Conservation (phyloP, 2,888 invertebrate genomes). For the Eudemis profundana region DNA sequence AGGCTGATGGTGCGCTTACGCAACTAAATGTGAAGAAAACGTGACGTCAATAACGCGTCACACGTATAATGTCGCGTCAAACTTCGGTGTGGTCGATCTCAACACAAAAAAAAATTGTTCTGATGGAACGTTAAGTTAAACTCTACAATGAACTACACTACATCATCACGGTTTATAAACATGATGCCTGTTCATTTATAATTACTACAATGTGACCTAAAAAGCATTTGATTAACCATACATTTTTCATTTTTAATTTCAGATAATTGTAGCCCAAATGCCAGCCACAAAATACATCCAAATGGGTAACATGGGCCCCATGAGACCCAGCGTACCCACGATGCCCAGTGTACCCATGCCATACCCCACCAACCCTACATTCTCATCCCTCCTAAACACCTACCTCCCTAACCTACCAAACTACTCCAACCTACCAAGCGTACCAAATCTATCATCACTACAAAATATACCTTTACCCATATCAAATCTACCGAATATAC, state of each 20-base stretch:
- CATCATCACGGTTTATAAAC: no score
- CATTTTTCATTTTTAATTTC: conserved; percentile 25
- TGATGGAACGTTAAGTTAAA: no score
- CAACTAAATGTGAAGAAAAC: no score
- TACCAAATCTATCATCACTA: conserved; percentile 2
- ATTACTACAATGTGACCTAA: no score
- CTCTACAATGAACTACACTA: no score
- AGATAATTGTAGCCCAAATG: conserved; percentile 29
- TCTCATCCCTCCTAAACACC: conserved; percentile 20
- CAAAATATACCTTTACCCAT: no score
- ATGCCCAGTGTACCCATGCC: conserved; percentile 27
- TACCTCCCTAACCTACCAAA: conserved; percentile 30
- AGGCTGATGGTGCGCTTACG: no score
- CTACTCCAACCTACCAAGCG: background rate
- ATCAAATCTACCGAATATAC: background rate
- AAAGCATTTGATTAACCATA: background rate
- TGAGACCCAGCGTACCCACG: background rate
- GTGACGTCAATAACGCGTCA: no score
- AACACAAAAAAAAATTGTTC: no score
- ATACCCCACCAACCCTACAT: conserved; percentile 8
- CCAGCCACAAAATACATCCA: conserved; percentile 25
- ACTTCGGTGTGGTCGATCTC: no score
- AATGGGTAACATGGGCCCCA: conserved; percentile 24
- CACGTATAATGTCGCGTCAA: no score
- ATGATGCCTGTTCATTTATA: no score